Percentiles rank a stretch among this genome's conserved stretches.
phyloP scores from a whole-genome alignment of 2,888 invertebrate genomes.

The Toxonevra muliebris region DNA sequence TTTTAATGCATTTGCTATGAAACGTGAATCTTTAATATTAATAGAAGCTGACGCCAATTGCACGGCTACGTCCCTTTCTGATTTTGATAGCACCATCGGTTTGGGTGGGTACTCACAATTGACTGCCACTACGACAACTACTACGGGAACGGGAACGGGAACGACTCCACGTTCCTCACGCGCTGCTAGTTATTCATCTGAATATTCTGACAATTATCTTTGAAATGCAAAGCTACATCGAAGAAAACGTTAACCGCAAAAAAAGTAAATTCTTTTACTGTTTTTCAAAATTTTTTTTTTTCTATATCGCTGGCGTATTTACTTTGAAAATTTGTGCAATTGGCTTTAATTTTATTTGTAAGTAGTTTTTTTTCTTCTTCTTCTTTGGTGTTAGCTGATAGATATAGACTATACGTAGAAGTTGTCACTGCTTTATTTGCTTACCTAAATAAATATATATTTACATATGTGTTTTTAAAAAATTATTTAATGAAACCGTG shows the following conservation, averaged over 20 bases:
- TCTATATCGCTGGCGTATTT: neutral
- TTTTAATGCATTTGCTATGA: slow-evolving; percentile 4
- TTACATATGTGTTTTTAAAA: too few relatives aligned
- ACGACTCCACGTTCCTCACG: slow-evolving; percentile 75
- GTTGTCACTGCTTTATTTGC: too few relatives aligned
- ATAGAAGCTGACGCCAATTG: slow-evolving; percentile 17
- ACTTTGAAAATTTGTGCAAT: slow-evolving; percentile 12
- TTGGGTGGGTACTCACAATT: slow-evolving; percentile 73
- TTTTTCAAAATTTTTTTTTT: too few relatives aligned
- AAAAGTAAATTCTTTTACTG: too few relatives aligned
- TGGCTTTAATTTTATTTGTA: slow-evolving; percentile 26
- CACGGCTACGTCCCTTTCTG: slow-evolving; percentile 74
- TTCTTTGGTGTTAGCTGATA: neutral
- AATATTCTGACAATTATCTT: slow-evolving; percentile 89
- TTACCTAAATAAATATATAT: too few relatives aligned
- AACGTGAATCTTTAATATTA: slow-evolving; percentile 24
- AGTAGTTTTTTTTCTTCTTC: neutral
- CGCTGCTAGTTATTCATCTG: slow-evolving; percentile 83
- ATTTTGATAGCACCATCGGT: slow-evolving; percentile 71
- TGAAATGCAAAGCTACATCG: slow-evolving; percentile 57
- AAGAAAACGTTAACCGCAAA: too few relatives aligned
- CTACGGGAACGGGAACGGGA: slow-evolving; percentile 12
- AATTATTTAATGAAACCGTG: too few relatives aligned
- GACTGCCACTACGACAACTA: slow-evolving; percentile 57
- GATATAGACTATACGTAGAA: too few relatives aligned